Base-by-base conservation (phyloP, 2,888 invertebrate genomes). In the Agrilus cyanescens region DNA sequence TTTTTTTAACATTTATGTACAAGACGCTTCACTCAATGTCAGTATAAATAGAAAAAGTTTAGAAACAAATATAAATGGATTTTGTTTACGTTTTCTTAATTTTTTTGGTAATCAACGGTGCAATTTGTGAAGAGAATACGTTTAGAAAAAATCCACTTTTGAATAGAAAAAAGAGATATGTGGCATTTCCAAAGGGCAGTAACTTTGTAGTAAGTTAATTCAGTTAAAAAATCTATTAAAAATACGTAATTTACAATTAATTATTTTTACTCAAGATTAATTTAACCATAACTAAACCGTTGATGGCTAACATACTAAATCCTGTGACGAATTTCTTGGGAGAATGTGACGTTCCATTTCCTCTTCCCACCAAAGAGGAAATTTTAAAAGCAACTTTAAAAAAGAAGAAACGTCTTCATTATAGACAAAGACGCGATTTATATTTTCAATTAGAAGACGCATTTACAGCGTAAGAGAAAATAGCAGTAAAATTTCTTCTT, bases 321-420 rank as follows among this genome's bases (percentile, higher is more conserved):
- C 74, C 74, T 2, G 75, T 75, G 71, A 25, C 25, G 2, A 77
- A 76, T 47, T 57, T 74, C 0, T 67, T 70, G 1, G 54, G 72
- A 31, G 80, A 80, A 58, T 70, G 75, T 32, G 80, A 80, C 44
- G 68, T 76, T 2, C 65, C 73, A 12, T 79, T 72, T 51, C 69
- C 70, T 0, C 53, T 74, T 8, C 73, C 73, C 0, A 58, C 55
- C 31, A 68, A 69, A 41, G 62, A 64, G 3, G 65, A 66, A 44
- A 57, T 67, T 47, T 64, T 67, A 1, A 63, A 50, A 29, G 50
- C 48, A 37, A 45, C 46, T 33, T 54, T 46, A 42, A 55, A 57
- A 18, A 59, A 54, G 32, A 58, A 63, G 15, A 61, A 57, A 50
- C 68, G 66, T 42, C 52, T 65, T n/a, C 70, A 69, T 51, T 65